Base-by-base conservation (phyloP, 2,797 vertebrate species). In the Oceanodroma leucorhoa region DNA sequence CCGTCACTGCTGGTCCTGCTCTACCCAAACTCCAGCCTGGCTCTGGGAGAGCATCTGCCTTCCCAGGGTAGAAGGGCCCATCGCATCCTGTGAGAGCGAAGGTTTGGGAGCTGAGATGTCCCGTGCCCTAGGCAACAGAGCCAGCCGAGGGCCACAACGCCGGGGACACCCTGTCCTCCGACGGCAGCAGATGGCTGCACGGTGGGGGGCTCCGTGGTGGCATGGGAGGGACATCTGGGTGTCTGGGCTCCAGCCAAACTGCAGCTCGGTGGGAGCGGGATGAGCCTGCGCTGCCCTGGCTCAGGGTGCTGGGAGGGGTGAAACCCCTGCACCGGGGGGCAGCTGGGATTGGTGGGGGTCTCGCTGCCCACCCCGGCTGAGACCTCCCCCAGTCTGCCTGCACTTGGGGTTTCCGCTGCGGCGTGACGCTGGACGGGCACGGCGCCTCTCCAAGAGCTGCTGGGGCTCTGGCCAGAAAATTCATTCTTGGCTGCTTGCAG, bases 391-490 rank as follows among this genome's bases (percentile, higher is more conserved):
- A 53, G 83, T 27, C 81, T 61, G 95, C 58, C 46, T 40, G 78
- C 1, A 2, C 46, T 26, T 0, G 24, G 94, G 90, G 83, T 71
- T 95, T 94, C 89, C 86, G 20, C 91, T 79, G 89, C 5, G 2
- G 73, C 0, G 3, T 94, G 95, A 95, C 5, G 89, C 94, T 0
- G 87, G 89, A 69, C 1, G 7, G 87, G 89, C 78, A 89, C 21
- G 6, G 69, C n/a, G 7, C 83, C 2, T 4, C 83, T 95, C 87
- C 93, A 93, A 93, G 87, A 94, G 91, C 91, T 88, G 84, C 94
- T 94, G 93, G 90, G 85, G 95, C 69, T 86, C 3, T 70, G 87
- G 96, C 95, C 94, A 96, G 70, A 67, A 95, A 95, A 95, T 92
- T 79, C 72, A 81, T 90, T 94, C 91, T 94, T 94, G 96, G 94